phyloP scores from a whole-genome alignment of 2,797 vertebrate genomes.

The Cossypha dichroa region DNA sequence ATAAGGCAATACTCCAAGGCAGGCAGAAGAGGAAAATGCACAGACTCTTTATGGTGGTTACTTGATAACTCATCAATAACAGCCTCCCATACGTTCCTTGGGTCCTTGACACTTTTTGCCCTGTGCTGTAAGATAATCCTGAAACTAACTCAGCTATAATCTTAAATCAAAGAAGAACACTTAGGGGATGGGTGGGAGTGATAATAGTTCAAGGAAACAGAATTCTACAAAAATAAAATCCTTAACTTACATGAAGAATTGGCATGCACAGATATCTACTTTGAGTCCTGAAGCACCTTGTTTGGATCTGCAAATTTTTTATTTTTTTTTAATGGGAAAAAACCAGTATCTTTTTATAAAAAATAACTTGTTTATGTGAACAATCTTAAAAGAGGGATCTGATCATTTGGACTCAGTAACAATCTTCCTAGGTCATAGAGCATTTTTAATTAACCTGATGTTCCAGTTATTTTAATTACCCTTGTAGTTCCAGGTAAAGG shows the following conservation, averaged over 20 bases:
- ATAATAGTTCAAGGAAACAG: neutral
- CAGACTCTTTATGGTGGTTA: neutral
- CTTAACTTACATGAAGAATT: neutral
- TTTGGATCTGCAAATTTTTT: neutral
- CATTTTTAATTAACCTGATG: neutral
- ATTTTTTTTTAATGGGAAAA: neutral
- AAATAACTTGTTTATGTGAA: neutral
- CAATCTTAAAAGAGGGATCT: neutral
- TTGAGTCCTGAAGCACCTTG: neutral
- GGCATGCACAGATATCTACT: neutral
- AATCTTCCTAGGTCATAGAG: neutral
- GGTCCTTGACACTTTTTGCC: neutral
- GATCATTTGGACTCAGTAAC: neutral
- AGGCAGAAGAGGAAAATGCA: neutral
- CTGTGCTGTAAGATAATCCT: neutral
- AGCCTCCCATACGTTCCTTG: neutral
- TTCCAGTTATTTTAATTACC: slow-evolving; percentile 19
- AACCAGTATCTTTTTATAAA: neutral
- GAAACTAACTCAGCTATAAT: neutral
- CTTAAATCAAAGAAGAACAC: neutral
- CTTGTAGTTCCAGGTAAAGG: neutral
- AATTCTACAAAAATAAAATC: neutral
- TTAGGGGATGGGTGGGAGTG: neutral
- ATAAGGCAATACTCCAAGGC: neutral
- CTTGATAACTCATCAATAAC: neutral